phyloP scores from a whole-genome alignment of 2,113 vertebrate species.

The Sapayoa aenigma region DNA sequence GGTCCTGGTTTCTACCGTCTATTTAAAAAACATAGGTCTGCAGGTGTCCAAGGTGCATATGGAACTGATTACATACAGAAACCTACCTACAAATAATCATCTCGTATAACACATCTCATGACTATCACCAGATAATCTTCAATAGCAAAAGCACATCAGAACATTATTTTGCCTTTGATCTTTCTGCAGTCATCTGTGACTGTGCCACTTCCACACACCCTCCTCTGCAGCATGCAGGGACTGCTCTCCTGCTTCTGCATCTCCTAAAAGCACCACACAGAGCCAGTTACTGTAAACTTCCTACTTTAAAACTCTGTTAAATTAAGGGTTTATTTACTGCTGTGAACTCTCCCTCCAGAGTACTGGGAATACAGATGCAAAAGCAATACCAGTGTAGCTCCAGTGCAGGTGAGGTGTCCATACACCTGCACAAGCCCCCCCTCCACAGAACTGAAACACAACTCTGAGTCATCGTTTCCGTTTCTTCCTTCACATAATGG shows the following conservation, averaged over 20 bases:
- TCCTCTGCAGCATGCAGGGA: not conserved
- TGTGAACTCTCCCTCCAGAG: not conserved
- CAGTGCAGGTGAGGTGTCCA: not conserved
- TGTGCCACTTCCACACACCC: rapidly evolving
- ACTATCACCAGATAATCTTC: not conserved
- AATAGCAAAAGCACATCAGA: not conserved
- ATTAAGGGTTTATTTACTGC: not conserved
- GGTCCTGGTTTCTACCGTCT: not conserved
- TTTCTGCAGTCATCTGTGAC: not conserved
- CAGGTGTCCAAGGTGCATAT: not conserved
- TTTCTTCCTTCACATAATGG: not conserved
- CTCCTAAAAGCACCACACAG: not conserved
- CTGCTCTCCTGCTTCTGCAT: not conserved
- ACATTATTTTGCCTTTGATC: not conserved
- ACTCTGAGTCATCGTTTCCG: not conserved
- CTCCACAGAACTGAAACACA: not conserved
- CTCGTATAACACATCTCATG: not conserved
- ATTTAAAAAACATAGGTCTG: not conserved
- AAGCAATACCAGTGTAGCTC: not conserved
- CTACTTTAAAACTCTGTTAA: not conserved
- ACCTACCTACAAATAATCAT: not conserved
- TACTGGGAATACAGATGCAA: not conserved
- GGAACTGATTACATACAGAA: not conserved
- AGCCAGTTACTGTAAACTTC: not conserved
- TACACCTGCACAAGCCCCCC: not conserved